Evolutionary conservation across 2,888 invertebrate genomes (phyloP), one percentile per base, ranked within the genome.

Genomic region (Gari tellinella): DNA sequence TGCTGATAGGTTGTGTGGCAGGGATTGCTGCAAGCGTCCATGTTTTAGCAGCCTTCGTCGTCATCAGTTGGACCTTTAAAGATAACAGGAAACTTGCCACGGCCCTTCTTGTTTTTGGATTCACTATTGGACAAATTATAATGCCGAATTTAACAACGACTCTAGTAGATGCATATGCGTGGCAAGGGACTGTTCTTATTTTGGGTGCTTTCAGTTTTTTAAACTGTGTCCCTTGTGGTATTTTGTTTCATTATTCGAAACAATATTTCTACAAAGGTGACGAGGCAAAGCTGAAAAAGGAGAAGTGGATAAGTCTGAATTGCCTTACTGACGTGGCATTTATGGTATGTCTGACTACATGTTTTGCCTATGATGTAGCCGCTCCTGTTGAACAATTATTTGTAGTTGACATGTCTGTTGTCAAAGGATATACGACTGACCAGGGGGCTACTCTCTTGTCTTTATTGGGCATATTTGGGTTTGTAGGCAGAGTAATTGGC

Each of bases 381-480:
- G 68, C 45, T 7, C 64, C 68, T 14, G 64, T 76, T 21, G 76
- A 76, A 45, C 60, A 55, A 21, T 68, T 63, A 72, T 76, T 76
- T 41, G 26, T 43, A 15, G 67, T 41, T 1, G 76, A 76, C 48
- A 21, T 76, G 4, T 41, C 56, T n/a, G 58, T 76, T 3, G n/a
- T 68, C 8, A 72, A 61, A 57, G 76, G 76, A 1, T 62, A 56
- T 31, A 46, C 55, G 1, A 43, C 23, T 15, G 40, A 60, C n/a
- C 48, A 15, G 5, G 76, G 68, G 3, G 31, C 72, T 14, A 38
- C 40, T 5, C 43, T 76, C 2, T 31, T 76, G 12, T 68, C 76
- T 7, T 25, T 76, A 5, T 64, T 66, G 31, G 76, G 76, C 5
- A 49, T 64, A n/a, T 46, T 65, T 26, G 76, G 76, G n/a, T 61